A percentile compares a stretch with the other conserved stretches of the same genome.
phyloP scores from a whole-genome alignment of 1,140 invertebrate genomes.

The Heliothis virescens region DNA sequence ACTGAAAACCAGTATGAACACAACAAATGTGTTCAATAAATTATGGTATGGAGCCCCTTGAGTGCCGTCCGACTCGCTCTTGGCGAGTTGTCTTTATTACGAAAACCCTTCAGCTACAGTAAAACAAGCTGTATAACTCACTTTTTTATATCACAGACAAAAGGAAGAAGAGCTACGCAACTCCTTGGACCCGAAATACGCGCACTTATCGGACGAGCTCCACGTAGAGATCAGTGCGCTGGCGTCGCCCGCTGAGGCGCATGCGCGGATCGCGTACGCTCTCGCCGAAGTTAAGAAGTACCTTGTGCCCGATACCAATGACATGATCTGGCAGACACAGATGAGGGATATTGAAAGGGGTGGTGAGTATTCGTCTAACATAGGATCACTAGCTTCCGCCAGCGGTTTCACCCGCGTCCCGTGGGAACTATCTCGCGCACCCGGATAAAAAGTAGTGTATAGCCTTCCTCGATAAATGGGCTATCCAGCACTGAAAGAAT shows the following conservation, averaged over 20 bases:
- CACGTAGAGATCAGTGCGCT: constrained; percentile 97
- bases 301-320: constrained; percentile 91
- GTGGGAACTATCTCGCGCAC: too few relatives aligned
- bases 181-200: constrained; percentile 96
- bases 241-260: constrained; percentile 96
- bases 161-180: constrained; percentile 94
- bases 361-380: constrained; percentile 31
- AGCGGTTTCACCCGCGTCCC: too few relatives aligned
- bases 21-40: too few relatives aligned
- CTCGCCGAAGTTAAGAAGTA: constrained; percentile 91
- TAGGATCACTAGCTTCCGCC: too few relatives aligned
- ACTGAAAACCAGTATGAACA: too few relatives aligned
- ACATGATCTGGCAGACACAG: constrained; percentile 88
- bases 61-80: too few relatives aligned
- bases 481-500: too few relatives aligned
- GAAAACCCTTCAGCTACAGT: too few relatives aligned
- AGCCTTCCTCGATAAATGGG: too few relatives aligned
- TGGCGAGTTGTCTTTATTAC: too few relatives aligned
- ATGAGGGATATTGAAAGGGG: constrained; percentile 78
- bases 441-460: too few relatives aligned
- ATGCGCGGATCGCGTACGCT: constrained; percentile 96
- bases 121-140: neutral
- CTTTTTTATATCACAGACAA: constrained; percentile 84
- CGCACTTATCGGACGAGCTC: constrained; percentile 96
- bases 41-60: too few relatives aligned